phyloP scores from a whole-genome alignment of 37 sponge, comb jelly and placozoan genomes.

The Eunapius fragilis region DNA sequence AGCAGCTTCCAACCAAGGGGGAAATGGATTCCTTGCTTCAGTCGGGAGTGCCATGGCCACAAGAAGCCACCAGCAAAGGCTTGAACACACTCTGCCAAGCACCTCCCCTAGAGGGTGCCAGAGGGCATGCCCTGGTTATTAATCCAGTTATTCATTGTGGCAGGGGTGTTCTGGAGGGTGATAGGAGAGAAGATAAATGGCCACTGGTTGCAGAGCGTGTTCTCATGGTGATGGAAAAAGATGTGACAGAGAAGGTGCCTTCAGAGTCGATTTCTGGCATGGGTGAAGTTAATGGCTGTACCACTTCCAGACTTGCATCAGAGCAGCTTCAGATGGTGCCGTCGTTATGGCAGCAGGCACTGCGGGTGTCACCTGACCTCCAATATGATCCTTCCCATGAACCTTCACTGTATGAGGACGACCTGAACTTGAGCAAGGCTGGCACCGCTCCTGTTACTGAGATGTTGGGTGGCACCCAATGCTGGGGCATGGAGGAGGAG shows the following conservation, averaged over 20 bases:
- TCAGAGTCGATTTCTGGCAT: not conserved
- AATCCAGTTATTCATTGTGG: constrained; percentile 1
- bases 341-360: not conserved
- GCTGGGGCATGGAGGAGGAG: not conserved
- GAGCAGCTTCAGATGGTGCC: not conserved
- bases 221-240: not conserved
- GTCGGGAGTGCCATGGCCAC: not conserved
- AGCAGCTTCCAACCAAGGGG: not conserved
- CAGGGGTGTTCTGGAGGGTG: not conserved
- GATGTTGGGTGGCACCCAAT: not conserved
- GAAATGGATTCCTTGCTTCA: not conserved
- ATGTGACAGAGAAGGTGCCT: not conserved
- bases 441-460: not conserved
- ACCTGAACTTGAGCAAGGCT: not conserved
- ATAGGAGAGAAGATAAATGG: not conserved
- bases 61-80: constrained; percentile 36
- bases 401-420: not conserved
- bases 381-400: not conserved
- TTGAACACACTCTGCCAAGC: constrained; percentile 15
- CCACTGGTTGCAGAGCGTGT: not conserved
- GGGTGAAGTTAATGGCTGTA: not conserved
- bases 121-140: constrained; percentile 3
- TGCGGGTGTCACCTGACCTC: not conserved
- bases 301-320: not conserved
- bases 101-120: constrained; percentile 33